Conservation (phyloP, 2,888 invertebrate species). For the Ectropis crepuscularia region DNA sequence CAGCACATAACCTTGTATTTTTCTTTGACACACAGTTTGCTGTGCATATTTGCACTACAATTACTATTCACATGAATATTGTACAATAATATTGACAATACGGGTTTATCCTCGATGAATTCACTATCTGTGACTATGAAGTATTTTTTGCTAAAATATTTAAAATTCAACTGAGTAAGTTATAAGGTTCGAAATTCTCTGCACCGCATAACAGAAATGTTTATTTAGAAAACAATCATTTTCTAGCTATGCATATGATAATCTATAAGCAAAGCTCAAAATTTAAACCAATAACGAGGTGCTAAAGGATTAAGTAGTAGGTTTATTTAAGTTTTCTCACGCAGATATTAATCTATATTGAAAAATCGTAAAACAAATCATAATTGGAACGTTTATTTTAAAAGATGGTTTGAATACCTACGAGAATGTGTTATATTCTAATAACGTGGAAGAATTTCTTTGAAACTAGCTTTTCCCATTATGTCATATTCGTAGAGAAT, state of each 20-base stretch:
- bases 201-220: not conserved
- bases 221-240: not conserved
- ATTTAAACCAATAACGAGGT: constrained; percentile 1
- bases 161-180: not conserved
- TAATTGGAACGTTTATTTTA: too few species aligned
- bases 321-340: not conserved
- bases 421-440: too few species aligned
- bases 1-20: constrained; percentile 6
- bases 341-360: not conserved
- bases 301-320: not conserved
- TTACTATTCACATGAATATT: constrained; percentile 14
- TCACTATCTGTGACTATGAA: not conserved
- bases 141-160: constrained; percentile 4
- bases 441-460: too few species aligned
- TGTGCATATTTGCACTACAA: constrained; percentile 20
- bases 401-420: too few species aligned
- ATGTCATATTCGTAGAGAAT: too few species aligned
- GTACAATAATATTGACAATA: constrained; percentile 11
- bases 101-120: constrained; percentile 17
- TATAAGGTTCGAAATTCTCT: constrained; percentile 4
- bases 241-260: not conserved
- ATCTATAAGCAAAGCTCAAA: constrained; percentile 3
- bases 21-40: constrained; percentile 22
- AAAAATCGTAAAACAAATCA: not conserved
- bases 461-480: too few species aligned